Evolutionary conservation across 2,797 vertebrate species (phyloP), one percentile per base, ranked within the genome.

Genomic region (Pangasius mekongensis): DNA sequence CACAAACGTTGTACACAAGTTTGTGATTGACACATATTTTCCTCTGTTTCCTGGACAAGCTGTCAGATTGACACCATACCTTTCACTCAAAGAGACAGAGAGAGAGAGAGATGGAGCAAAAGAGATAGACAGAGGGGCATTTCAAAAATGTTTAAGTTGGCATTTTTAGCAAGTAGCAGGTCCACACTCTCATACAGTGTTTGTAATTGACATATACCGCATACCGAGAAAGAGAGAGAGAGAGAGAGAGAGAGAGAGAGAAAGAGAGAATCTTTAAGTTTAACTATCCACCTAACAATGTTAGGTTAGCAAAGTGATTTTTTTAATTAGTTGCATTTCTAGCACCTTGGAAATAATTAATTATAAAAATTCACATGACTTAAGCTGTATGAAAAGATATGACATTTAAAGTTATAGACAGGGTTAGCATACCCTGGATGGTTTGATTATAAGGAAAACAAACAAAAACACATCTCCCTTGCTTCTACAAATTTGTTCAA

Each of bases 51-150:
- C 43, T 43, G 58, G 43, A 62, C 56, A 36, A 47, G 71, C 30
- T 84, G 69, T 74, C 69, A 84, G 71, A 66, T 24, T 88, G 82
- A 84, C 73, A 78, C 82, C 18, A n/a, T 60, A 67, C 58, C 82
- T 77, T 66, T 84, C 71, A 66, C 47, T 84, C 43, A 66, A n/a
- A 52, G 9, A 62, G 39, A 33, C 24, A 47, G 36, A 43, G 3
- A 47, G 43, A 82, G 33, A 33, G 8, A 84, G 43, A 67, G 64
- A 36, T 2, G 0, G 47, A 69, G 47, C 0, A 30, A 69, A n/a
- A 52, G 64, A 56, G 5, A 71, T 20, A 24, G 11, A 56, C 20
- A 85, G 39, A 3, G 67, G 18, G 71, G 36, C 7, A 52, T 36
- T 85, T 69, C 64, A 58, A 22, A 56, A 73, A 69, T 84, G 64